Base-by-base conservation (phyloP, 1,140 invertebrate species). In the Conus ventricosus region DNA sequence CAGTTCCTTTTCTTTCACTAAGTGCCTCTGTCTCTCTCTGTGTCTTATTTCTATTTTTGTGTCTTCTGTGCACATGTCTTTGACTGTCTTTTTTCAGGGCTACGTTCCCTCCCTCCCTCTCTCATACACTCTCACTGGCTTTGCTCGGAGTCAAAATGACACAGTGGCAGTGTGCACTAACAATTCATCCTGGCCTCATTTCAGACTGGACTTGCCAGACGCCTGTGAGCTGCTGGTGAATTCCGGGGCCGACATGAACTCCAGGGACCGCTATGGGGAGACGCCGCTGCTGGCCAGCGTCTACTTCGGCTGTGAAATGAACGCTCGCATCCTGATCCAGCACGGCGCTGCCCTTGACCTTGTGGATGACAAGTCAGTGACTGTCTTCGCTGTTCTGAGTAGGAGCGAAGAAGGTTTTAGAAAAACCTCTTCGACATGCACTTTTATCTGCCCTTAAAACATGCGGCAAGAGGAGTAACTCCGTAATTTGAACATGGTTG, bases 241-340 rank as follows among this genome's bases (percentile, higher is more conserved):
- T 6, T 53, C 86, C n/a, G 91, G 91, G n/a, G 91, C 89, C 53
- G 71, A 76, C 10, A 75, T 92, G 84, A 91, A 92, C 84, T 75
- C 78, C 0, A 85, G 84, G 39, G 91, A 92, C 89, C 89, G 88
- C 53, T 91, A 84, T 88, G 89, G 90, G 20, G 90, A 92, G 71
- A 92, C 91, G 27, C 89, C 91, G 1, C 89, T 92, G 10, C 90
- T 90, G 17, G 88, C 85, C 27, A 90, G 90, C 82, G 88, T 91
- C 15, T 91, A 91, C 80, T 91, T 91, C 88, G 91, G 90, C 51
- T 90, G 88, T 86, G 90, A 91, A 85, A 85, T 88, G 10, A 91
- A 91, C 88, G 89, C 91, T 17, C 80, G 85, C 27, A 54, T 90
- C 11, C 75, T 92, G 57, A 86, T 91, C n/a, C 88, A 91, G 27